Percentiles rank a stretch among this genome's conserved stretches.
These are phyloP conservation scores for Gonatopus flavifemur DNA, from an alignment of 1,140 invertebrate genomes.

Conservation along the genomic window DNA sequence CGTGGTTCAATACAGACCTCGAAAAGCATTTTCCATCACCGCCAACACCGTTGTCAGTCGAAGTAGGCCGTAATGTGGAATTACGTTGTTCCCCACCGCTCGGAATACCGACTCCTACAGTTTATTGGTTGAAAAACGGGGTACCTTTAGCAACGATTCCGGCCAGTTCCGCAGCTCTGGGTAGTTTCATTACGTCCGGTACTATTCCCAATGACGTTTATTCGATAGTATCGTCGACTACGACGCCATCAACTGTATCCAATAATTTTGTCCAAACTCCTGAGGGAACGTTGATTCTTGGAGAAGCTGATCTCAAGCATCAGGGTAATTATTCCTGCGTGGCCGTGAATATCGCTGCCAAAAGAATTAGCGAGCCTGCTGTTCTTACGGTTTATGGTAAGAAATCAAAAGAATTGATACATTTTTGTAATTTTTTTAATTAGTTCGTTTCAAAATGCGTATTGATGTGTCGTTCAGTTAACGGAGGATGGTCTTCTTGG, in stretches of 20 bases:
- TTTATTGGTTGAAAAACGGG: slow-evolving; percentile 80
- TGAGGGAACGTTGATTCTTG: slow-evolving; percentile 87
- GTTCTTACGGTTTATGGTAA: slow-evolving; percentile 92
- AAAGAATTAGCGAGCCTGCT: slow-evolving; percentile 82
- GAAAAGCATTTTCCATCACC: slow-evolving; percentile 80
- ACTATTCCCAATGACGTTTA: slow-evolving; percentile 67
- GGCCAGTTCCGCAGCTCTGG: slow-evolving; percentile 67
- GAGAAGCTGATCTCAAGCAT: slow-evolving; percentile 68
- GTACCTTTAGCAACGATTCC: slow-evolving; percentile 65
- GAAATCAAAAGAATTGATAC: slow-evolving; percentile 38
- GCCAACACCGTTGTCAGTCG: slow-evolving; percentile 82
- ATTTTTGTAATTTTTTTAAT: not conserved
- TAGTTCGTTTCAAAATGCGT: too few relatives aligned
- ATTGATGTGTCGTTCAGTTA: slow-evolving; percentile 55
- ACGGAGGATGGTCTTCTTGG: slow-evolving; percentile 88
- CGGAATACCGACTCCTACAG: slow-evolving; percentile 80
- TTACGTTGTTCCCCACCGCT: slow-evolving; percentile 86
- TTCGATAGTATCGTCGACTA: too few relatives aligned
- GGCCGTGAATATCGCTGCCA: slow-evolving; percentile 90
- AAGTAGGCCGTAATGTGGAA: slow-evolving; percentile 80
- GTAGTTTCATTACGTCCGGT: slow-evolving; percentile 58
- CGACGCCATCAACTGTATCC: too few relatives aligned
- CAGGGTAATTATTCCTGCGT: slow-evolving; percentile 95
- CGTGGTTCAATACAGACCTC: slow-evolving; percentile 63
- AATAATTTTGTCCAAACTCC: slow-evolving; percentile 36